phyloP scores from a whole-genome alignment of 2,113 vertebrate genomes.

The Solea senegalensis region DNA sequence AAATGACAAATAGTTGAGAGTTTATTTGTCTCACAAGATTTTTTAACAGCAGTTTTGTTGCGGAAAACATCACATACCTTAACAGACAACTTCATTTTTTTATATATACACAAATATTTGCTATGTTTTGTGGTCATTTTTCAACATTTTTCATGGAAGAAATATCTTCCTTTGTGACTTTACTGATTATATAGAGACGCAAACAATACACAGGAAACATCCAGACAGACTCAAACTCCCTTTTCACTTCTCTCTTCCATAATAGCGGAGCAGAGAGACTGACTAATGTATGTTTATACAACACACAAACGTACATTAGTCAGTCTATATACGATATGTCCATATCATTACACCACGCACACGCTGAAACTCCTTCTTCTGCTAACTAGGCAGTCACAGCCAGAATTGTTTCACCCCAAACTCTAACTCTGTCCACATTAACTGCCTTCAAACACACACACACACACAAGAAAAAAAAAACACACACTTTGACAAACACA shows the following conservation, averaged over 20 bases:
- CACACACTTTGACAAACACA: conserved; percentile 68
- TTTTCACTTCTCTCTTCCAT: conserved; percentile 28
- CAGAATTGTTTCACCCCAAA: conserved; percentile 40
- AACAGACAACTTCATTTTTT: too few species aligned
- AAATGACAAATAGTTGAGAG: too few species aligned
- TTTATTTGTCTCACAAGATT: too few species aligned
- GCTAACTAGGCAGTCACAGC: conserved; percentile 69
- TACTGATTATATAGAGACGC: too few species aligned
- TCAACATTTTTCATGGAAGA: too few species aligned
- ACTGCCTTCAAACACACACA: conserved; percentile 45
- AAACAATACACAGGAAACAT: neutral
- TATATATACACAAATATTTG: too few species aligned
- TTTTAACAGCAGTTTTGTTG: too few species aligned
- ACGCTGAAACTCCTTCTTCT: conserved; percentile 49
- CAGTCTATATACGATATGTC: conserved; percentile 62
- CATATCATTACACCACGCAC: conserved; percentile 56
- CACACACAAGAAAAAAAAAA: conserved; percentile 17
- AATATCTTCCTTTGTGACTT: too few species aligned
- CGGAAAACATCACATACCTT: too few species aligned
- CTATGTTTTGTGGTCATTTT: too few species aligned
- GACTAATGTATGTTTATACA: conserved; percentile 68
- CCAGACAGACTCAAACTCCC: conserved; percentile 12
- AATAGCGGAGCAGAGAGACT: conserved; percentile 45
- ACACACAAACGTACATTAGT: conserved; percentile 57
- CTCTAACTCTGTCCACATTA: conserved; percentile 54